These are phyloP conservation scores for Myotis daubentonii DNA, from an alignment of 2,797 vertebrate species.

Conservation along the genomic window DNA sequence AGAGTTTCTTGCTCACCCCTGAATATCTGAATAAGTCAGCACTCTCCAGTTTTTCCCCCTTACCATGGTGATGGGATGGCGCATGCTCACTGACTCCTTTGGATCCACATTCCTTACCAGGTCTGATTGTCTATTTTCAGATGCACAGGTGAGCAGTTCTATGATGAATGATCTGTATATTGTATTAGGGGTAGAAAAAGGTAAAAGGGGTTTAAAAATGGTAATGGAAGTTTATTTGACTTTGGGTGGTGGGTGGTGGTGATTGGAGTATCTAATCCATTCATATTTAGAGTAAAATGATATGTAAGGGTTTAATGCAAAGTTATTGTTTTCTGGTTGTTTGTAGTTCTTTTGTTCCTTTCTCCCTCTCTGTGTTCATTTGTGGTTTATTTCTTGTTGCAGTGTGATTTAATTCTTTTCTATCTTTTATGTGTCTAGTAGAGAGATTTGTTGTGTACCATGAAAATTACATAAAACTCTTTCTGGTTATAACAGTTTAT, in stretches of 20 bases:
- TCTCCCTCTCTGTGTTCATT: not conserved
- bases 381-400: not conserved
- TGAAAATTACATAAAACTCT: not conserved
- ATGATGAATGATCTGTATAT: not conserved
- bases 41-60: not conserved
- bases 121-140: not conserved
- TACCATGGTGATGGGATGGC: not conserved
- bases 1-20: not conserved
- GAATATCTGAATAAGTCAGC: not conserved
- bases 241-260: not conserved
- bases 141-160: not conserved
- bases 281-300: not conserved
- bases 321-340: not conserved
- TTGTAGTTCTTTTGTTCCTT: not conserved
- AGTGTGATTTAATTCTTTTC: not conserved
- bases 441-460: not conserved
- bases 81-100: not conserved
- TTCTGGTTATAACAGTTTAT: not conserved
- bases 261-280: not conserved
- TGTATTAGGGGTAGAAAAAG: not conserved
- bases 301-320: not conserved
- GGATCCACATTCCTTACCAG: not conserved
- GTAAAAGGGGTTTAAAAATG: not conserved
- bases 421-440: not conserved
- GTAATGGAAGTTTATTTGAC: not conserved